Evolutionary conservation across 2,888 invertebrate species (phyloP).

Genomic region (Meghimatium bilineatum): DNA sequence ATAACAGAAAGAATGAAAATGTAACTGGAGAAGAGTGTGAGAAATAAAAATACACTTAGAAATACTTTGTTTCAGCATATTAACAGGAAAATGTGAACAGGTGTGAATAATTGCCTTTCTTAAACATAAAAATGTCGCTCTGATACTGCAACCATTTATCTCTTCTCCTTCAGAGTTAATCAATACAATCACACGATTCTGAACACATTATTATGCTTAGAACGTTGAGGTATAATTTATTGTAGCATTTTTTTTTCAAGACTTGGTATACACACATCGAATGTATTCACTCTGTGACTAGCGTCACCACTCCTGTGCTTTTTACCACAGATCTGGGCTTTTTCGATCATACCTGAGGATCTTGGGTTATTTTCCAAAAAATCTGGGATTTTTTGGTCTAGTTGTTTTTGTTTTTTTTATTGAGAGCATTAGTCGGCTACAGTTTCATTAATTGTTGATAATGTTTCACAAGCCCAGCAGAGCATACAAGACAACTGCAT

Average conservation of each 20-base stretch:
- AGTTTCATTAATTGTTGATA: too few species aligned
- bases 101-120: background rate
- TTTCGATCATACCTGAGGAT: too few species aligned
- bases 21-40: background rate
- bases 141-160: background rate
- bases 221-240: background rate
- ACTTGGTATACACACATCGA: background rate
- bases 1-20: background rate
- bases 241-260: background rate
- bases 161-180: background rate
- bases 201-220: background rate
- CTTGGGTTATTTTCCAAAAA: too few species aligned
- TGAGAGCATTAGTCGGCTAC: too few species aligned
- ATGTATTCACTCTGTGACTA: background rate
- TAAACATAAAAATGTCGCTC: background rate
- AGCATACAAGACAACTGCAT: too few species aligned
- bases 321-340: too few species aligned
- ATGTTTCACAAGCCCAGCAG: too few species aligned
- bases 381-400: too few species aligned
- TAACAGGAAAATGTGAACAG: background rate
- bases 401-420: too few species aligned
- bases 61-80: background rate
- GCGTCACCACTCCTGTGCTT: too few species aligned
- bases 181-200: background rate
- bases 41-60: background rate